These are phyloP conservation scores for Ctenopoma multispine DNA, from an alignment of 2,797 vertebrate genomes.

Conservation along the genomic window DNA sequence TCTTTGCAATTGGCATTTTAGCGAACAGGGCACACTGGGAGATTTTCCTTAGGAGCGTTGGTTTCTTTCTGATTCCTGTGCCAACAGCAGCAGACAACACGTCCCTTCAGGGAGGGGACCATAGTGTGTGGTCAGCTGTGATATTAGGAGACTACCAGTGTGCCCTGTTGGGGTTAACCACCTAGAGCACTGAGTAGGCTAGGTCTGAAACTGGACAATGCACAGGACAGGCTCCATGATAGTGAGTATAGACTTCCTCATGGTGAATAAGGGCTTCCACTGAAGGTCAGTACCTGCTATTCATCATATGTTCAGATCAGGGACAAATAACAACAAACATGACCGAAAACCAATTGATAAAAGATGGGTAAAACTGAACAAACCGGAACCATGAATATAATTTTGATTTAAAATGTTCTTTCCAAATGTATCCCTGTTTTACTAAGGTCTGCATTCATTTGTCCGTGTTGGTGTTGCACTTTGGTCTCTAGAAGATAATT, in stretches of 20 bases:
- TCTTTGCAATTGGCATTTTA: conserved; percentile 61
- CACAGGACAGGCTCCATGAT: conserved; percentile 44
- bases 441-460: conserved; percentile 24
- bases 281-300: conserved; percentile 66
- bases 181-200: conserved; percentile 70
- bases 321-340: conserved; percentile 1
- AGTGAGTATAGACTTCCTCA: conserved; percentile 55
- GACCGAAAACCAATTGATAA: background rate
- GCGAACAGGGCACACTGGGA: conserved; percentile 65
- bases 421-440: conserved; percentile 4
- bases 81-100: conserved; percentile 65
- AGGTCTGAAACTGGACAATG: conserved; percentile 57
- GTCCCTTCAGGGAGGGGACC: conserved; percentile 53
- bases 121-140: conserved; percentile 61
- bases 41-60: conserved; percentile 52
- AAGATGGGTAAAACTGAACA: background rate
- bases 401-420: conserved; percentile 21
- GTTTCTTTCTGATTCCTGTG: conserved; percentile 34
- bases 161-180: conserved; percentile 72
- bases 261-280: conserved; percentile 33
- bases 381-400: background rate
- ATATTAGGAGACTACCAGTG: conserved; percentile 56
- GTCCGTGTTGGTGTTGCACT: conserved; percentile 9
- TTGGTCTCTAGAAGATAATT: conserved; percentile 29
- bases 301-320: conserved; percentile 24